Percentiles rank a stretch among this genome's conserved stretches.
phyloP scores from a whole-genome alignment of 2,888 invertebrate genomes.

The Nematopogon swammerdamellus region DNA sequence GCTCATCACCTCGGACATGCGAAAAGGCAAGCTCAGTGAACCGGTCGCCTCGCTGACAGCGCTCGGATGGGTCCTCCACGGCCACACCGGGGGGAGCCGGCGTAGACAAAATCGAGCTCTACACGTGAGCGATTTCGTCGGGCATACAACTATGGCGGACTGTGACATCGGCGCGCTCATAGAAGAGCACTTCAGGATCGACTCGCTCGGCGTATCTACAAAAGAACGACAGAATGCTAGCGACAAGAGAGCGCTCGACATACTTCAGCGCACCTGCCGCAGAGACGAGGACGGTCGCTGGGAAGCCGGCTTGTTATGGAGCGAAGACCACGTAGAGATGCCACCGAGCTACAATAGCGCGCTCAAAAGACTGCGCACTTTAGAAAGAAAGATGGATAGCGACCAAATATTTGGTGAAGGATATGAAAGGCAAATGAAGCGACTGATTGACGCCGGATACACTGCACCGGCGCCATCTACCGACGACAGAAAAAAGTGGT shows the following conservation, averaged over 20 bases:
- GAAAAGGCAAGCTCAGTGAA: neutral
- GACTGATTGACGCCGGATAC: neutral
- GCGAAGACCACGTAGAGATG: neutral
- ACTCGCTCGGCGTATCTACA: neutral
- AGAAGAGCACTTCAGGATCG: neutral
- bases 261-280: neutral
- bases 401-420: neutral
- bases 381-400: neutral
- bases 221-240: neutral
- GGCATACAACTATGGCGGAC: neutral
- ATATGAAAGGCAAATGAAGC: neutral
- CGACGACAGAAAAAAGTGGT: neutral
- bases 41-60: neutral
- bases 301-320: slow-evolving; percentile 1
- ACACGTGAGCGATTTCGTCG: neutral
- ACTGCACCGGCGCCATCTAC: neutral
- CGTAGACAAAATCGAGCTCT: no score
- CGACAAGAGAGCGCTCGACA: neutral
- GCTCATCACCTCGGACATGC: neutral
- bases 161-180: neutral
- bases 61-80: slow-evolving; percentile 1
- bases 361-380: neutral
- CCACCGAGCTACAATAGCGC: neutral
- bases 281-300: neutral
- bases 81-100: neutral